These are phyloP conservation scores for Oceanites oceanicus DNA, from an alignment of 2,113 vertebrate species.

Conservation along the genomic window DNA sequence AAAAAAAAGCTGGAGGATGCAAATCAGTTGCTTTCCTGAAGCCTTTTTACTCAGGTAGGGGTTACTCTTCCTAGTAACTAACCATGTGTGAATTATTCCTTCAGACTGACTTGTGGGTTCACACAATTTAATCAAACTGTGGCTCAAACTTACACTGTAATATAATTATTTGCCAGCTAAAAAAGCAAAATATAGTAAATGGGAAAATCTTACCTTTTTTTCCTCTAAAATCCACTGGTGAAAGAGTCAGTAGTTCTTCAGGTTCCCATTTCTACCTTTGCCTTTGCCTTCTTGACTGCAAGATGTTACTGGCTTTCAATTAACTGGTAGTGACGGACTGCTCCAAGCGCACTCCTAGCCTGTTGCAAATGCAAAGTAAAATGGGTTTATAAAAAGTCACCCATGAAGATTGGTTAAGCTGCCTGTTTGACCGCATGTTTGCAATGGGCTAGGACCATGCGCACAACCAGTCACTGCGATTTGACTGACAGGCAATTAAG, in stretches of 20 bases:
- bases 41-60: background rate
- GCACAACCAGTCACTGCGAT: background rate
- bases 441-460: background rate
- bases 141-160: background rate
- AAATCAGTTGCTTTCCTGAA: background rate
- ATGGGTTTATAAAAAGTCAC: background rate
- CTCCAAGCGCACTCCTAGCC: background rate
- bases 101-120: background rate
- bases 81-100: background rate
- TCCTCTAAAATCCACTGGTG: accelerated
- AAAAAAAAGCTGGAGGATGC: background rate
- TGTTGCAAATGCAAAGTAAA: background rate
- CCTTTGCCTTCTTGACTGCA: background rate
- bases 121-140: background rate
- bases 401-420: background rate
- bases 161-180: background rate
- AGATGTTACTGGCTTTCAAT: background rate
- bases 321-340: background rate
- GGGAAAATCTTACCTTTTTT: background rate
- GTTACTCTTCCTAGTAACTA: background rate
- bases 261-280: background rate
- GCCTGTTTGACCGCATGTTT: background rate
- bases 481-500: background rate
- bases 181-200: background rate
- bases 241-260: background rate